phyloP scores from a whole-genome alignment of 2,113 vertebrate genomes.

The Antechinus stuartii region DNA sequence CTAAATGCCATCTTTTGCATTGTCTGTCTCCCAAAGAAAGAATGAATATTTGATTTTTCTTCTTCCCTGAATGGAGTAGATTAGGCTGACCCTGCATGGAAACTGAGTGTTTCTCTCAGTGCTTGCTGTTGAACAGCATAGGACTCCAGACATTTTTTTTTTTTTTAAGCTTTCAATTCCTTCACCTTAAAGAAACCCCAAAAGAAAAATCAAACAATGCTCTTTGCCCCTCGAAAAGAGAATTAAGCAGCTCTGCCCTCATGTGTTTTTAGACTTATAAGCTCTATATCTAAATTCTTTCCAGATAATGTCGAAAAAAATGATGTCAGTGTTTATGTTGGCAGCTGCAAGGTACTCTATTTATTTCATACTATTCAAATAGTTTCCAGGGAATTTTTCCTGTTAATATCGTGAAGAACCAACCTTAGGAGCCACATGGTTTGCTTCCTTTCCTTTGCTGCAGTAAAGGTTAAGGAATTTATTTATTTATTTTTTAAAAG shows the following conservation, averaged over 20 bases:
- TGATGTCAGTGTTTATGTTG: constrained; percentile 88
- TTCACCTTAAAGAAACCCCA: constrained; percentile 63
- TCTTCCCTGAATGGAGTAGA: constrained; percentile 42
- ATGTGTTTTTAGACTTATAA: constrained; percentile 84
- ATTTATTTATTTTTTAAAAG: constrained; percentile 25
- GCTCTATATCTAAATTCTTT: constrained; percentile 88
- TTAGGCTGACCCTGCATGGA: constrained; percentile 58
- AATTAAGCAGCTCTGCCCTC: constrained; percentile 79
- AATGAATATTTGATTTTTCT: constrained; percentile 74
- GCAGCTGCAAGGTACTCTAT: constrained; percentile 84
- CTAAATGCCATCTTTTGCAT: constrained; percentile 76
- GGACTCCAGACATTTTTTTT: background rate
- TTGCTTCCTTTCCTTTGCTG: constrained; percentile 44
- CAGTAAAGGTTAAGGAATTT: constrained; percentile 61
- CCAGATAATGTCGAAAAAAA: constrained; percentile 88
- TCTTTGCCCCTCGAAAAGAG: constrained; percentile 73
- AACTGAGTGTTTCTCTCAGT: background rate
- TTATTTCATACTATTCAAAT: constrained; percentile 85
- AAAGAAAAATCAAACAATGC: constrained; percentile 79
- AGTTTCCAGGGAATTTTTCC: constrained; percentile 84
- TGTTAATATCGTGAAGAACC: constrained; percentile 70
- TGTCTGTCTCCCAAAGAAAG: constrained; percentile 68
- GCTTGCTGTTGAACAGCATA: constrained; percentile 20
- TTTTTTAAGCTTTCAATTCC: constrained; percentile 38
- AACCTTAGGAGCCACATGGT: constrained; percentile 34